phyloP scores from a whole-genome alignment of 2,113 vertebrate genomes.

The Silurus asotus region DNA sequence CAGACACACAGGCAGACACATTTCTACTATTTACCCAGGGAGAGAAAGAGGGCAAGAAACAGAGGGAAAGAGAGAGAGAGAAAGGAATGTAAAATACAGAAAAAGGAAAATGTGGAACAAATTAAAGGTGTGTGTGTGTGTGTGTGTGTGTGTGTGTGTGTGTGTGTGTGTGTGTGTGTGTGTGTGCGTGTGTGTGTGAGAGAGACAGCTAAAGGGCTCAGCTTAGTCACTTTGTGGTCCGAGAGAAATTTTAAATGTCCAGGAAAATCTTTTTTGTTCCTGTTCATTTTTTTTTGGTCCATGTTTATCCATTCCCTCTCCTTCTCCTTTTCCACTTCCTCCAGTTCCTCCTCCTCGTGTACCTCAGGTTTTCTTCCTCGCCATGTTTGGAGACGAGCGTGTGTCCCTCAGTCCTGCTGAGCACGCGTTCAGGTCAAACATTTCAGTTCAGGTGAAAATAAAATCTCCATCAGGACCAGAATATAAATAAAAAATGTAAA shows the following conservation, averaged over 20 bases:
- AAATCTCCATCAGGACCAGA: not conserved
- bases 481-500: conserved; percentile 12
- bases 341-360: not conserved
- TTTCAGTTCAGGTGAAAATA: conserved; percentile 82
- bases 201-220: conserved; percentile 96
- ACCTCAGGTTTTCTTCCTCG: not conserved
- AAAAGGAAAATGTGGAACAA: not conserved
- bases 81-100: not conserved
- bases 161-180: conserved; percentile 21
- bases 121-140: not conserved
- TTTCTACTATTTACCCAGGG: not conserved
- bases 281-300: conserved; percentile 25
- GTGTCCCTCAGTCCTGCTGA: conserved; percentile 95
- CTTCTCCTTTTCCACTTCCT: not conserved
- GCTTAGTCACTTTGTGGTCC: conserved; percentile 92
- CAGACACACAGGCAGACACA: not conserved
- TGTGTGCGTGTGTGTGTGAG: conserved; percentile 1
- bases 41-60: not conserved
- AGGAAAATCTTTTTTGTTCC: not conserved
- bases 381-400: not conserved
- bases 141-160: conserved; percentile 26
- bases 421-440: conserved; percentile 70
- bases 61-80: conserved; percentile 6
- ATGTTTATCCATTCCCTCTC: not conserved
- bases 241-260: conserved; percentile 83